Base-by-base conservation (phyloP, 1,140 invertebrate genomes). In the Acromyrmex echinatior region DNA sequence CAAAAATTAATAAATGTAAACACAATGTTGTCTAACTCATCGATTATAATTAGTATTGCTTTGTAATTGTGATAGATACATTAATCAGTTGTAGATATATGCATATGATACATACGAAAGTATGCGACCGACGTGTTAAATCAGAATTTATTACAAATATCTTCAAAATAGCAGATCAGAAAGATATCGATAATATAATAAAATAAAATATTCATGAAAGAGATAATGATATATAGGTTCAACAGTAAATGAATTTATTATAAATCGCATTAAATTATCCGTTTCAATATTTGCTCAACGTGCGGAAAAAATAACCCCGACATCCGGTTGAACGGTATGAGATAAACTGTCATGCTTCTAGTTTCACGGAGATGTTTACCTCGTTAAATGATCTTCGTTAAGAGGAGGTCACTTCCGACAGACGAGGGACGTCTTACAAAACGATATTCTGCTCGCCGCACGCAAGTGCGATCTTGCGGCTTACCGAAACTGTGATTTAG, bases 401-500 rank as follows among this genome's bases (percentile, higher is more conserved):
- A 31, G 39, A 28, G 58, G 39, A 39, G 71, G 56, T 62, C 70
- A 62, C 70, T 84, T 84, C 80, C 80, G 70, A 84, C 68, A 51
- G 28, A 62, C 70, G 25, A 21, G 56, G 56, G 80, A 63, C 25
- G 35, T 74, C 7, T 53, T 74, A 73, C 80, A 82, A 82, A 60
- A 82, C 18, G 70, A 74, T 39, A 4, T 49, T 82, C 56, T 49
- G 68, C 45, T 25, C 58, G 68, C 35, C 18, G 25, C 80, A 53
- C 68, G 70, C 56, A 60, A 60, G 21, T 60, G 53, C 39, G 56
- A 74, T 73, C 53, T 74, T 63, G 56, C 39, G 70, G 58, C 56
- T 84, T 74, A 84, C 58, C 80, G 39, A 84, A 84, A 76, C 39
- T 51, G 39, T 74, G 80, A 84, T 84, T 84, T 84, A 84, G 70